Evolutionary conservation across 2,888 invertebrate genomes (phyloP).

Genomic region (Trachelus iudaicus): DNA sequence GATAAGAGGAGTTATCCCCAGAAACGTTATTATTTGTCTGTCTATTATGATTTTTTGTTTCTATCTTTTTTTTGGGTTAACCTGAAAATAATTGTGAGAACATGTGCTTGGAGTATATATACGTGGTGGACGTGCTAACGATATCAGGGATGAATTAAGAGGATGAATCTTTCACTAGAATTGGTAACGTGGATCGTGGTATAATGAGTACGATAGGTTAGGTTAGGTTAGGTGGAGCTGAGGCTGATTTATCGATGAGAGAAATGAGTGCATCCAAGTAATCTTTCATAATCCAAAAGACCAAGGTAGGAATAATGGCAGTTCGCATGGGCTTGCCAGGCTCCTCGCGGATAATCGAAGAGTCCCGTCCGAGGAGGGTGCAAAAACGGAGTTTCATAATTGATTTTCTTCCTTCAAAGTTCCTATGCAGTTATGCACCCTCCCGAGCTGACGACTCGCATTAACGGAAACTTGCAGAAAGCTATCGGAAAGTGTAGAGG

Average conservation of each 20-base stretch:
- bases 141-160: no score
- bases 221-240: background rate
- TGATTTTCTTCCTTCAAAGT: slow-evolving; percentile 58
- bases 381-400: slow-evolving; percentile 47
- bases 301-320: background rate
- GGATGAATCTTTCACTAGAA: no score
- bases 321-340: background rate
- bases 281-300: background rate
- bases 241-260: background rate
- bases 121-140: no score
- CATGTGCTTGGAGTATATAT: no score
- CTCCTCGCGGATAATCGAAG: background rate
- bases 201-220: background rate
- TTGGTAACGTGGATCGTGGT: no score
- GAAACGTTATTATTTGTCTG: slow-evolving; percentile 34
- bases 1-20: slow-evolving; percentile 59
- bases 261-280: background rate
- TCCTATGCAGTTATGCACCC: slow-evolving; percentile 44
- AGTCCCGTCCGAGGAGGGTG: background rate
- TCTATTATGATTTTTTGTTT: slow-evolving; percentile 17
- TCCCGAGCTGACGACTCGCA: background rate
- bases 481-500: slow-evolving; percentile 40
- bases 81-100: background rate
- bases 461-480: slow-evolving; percentile 46
- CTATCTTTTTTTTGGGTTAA: background rate